Evolutionary conservation across 2,888 invertebrate species (phyloP), one percentile per base, ranked within the genome.

Genomic region (Protophormia terraenovae): DNA sequence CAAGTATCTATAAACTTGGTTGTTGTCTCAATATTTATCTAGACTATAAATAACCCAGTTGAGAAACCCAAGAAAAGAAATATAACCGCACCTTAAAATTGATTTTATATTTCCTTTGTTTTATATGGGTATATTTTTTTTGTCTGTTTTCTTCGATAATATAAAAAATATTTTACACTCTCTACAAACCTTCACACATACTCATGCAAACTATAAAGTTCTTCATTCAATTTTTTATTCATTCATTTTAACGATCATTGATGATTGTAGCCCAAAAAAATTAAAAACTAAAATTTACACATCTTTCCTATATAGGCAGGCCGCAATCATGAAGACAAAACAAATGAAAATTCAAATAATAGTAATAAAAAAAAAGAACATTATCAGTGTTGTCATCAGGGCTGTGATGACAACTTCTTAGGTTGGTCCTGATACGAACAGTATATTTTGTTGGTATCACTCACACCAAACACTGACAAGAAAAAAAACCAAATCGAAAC

Each of bases 371-470:
- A 55, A 67, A 50, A 55, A 24, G 32, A 77, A 83, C 80, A 85
- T 80, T 86, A 86, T 85, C 86, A 78, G 50, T 72, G 80, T 84
- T 87, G 87, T 87, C 86, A 87, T 87, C 87, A 81, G 84, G 83
- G 71, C 69, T 86, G 83, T 84, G 87, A 86, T 80, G 83, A 87
- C 87, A 87, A 86, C 86, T 83, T 84, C 80, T 87, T 83, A 86
- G 87, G 73, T 82, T 83, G 81, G 83, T 73, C 55, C 71, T 66
- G 64, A 66, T 79, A 58, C 35, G 16, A 69, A 66, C 67, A 69
- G 69, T 55, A 62, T 58, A 60, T 60, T n/a, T n/a, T n/a, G n/a
- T n/a, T n/a, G n/a, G n/a, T n/a, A n/a, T n/a, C n/a, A n/a, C n/a
- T n/a, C n/a, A 41, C 41, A 50, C 50, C 50, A 53, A 71, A 62